A percentile compares a stretch with the other conserved stretches of the same genome.
phyloP scores from a whole-genome alignment of 2,888 invertebrate genomes.

The Ochropleura plecta region DNA sequence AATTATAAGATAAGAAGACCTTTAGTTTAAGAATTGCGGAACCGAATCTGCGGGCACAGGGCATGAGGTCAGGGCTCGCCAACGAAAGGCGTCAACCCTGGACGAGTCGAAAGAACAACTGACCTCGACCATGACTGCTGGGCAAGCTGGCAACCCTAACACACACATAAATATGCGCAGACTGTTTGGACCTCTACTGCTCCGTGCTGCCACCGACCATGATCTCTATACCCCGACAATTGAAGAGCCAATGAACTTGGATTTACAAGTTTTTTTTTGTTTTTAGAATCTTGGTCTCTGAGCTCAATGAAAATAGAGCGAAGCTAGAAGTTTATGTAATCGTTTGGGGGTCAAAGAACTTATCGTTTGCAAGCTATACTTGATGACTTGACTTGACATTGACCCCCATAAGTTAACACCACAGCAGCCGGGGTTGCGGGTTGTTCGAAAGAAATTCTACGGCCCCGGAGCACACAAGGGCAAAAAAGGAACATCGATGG shows the following conservation, averaged over 20 bases:
- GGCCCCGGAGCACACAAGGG: no score
- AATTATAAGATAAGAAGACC: constrained; percentile 51
- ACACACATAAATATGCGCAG: background rate
- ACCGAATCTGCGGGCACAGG: constrained; percentile 42
- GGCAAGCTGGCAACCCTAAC: constrained; percentile 19
- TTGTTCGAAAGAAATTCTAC: no score
- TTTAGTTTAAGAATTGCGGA: constrained; percentile 56
- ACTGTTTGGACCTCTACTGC: background rate
- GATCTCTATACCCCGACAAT: background rate
- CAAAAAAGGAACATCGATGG: no score
- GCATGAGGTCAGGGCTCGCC: constrained; percentile 58
- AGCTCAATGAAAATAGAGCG: constrained; percentile 1
- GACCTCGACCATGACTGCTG: constrained; percentile 36
- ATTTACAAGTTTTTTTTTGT: background rate
- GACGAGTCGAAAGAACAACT: constrained; percentile 30
- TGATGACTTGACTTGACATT: constrained; percentile 20
- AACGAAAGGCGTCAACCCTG: constrained; percentile 56
- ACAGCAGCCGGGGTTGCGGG: background rate
- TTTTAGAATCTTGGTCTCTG: background rate
- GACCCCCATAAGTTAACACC: constrained; percentile 28
- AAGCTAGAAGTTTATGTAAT: background rate
- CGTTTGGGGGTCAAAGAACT: background rate
- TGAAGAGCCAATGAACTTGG: background rate
- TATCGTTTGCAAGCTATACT: constrained; percentile 3
- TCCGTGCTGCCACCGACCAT: background rate